phyloP scores from a whole-genome alignment of 2,113 vertebrate species.

The Perognathus longimembris region DNA sequence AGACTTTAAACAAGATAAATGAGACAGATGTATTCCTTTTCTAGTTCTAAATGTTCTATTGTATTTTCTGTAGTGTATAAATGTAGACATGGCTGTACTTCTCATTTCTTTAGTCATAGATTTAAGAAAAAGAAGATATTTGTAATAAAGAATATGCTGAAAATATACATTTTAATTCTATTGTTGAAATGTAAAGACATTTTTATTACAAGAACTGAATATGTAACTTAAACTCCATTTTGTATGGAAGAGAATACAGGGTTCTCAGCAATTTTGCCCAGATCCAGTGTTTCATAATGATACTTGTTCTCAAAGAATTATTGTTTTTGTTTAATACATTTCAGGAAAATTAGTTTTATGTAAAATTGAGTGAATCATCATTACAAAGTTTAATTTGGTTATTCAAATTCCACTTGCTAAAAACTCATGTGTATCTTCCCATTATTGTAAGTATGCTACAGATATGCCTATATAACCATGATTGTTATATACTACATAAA shows the following conservation, averaged over 20 bases:
- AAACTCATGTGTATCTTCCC: neutral
- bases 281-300: neutral
- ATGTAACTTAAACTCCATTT: neutral
- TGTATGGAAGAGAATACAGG: neutral
- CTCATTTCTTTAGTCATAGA: constrained; percentile 42
- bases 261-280: neutral
- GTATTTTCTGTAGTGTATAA: neutral
- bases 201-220: neutral
- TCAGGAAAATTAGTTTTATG: neutral
- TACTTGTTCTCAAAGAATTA: constrained; percentile 41
- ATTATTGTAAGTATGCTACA: neutral
- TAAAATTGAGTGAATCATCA: neutral
- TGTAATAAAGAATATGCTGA: neutral
- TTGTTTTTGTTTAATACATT: neutral
- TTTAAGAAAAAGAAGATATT: constrained; percentile 2
- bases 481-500: neutral
- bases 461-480: neutral
- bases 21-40: constrained; percentile 40
- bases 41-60: constrained; percentile 5
- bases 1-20: constrained; percentile 61
- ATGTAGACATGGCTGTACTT: neutral
- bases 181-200: neutral
- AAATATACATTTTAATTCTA: neutral
- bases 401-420: neutral
- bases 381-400: neutral